Conservation (phyloP, 2,113 vertebrate species). For the Gymnorhina tibicen region DNA sequence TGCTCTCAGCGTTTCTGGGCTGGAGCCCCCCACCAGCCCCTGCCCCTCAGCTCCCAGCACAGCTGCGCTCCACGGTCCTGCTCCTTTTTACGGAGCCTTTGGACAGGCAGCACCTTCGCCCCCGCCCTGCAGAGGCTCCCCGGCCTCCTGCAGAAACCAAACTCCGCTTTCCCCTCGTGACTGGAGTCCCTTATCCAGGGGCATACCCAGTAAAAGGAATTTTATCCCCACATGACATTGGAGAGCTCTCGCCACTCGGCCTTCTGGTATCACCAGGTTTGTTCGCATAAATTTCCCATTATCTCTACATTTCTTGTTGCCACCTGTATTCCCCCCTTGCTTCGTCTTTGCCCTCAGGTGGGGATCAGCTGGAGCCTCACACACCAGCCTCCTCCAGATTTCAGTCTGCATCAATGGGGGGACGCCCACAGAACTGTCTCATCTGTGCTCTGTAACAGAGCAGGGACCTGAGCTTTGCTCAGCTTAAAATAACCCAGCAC, state of each 20-base stretch:
- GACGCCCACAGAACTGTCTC: background rate
- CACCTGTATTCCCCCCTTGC: background rate
- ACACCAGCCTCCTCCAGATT: background rate
- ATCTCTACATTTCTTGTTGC: background rate
- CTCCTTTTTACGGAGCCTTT: fast-evolving
- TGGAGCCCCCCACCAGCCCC: background rate
- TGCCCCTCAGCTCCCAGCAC: background rate
- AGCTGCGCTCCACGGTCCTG: fast-evolving
- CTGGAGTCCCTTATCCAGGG: fast-evolving
- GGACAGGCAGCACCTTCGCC: background rate
- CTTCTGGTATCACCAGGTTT: background rate
- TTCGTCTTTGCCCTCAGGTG: background rate
- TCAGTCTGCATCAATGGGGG: background rate
- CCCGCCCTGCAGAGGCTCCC: fast-evolving
- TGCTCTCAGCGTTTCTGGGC: background rate
- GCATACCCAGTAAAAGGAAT: background rate
- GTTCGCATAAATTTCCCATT: background rate
- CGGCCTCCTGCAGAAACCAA: background rate
- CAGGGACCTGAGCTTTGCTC: background rate
- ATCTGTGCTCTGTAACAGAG: background rate
- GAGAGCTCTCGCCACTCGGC: background rate
- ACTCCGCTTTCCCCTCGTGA: background rate
- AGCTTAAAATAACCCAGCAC: background rate
- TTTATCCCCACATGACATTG: fast-evolving
- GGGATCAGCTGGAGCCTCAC: background rate